phyloP scores from a whole-genome alignment of 2,113 vertebrate genomes.

The Crotalus tigris region DNA sequence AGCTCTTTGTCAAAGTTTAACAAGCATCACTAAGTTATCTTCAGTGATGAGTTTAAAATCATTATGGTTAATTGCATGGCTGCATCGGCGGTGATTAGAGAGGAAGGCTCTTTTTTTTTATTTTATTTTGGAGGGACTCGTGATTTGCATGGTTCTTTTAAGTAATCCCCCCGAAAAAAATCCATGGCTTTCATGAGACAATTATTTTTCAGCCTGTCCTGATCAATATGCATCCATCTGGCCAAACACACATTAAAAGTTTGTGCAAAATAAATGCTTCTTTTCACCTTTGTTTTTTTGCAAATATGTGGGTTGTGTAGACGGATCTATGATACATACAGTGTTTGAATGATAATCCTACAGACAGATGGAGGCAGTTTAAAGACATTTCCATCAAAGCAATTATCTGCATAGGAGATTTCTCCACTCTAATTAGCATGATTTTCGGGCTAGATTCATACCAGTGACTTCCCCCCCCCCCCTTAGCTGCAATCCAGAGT shows the following conservation, averaged over 20 bases:
- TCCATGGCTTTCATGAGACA: neutral
- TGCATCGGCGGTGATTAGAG: neutral
- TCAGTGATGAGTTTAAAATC: neutral
- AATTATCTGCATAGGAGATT: neutral
- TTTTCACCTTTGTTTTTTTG: neutral
- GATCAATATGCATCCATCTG: neutral
- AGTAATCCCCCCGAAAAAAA: neutral
- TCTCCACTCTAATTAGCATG: neutral
- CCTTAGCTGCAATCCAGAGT: neutral
- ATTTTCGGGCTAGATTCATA: neutral
- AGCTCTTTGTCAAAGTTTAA: neutral
- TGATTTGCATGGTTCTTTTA: neutral
- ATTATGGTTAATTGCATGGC: neutral
- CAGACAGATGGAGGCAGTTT: neutral
- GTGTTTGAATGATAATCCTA: neutral
- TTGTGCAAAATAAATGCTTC: neutral
- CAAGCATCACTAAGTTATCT: neutral
- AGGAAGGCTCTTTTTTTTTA: too few relatives aligned
- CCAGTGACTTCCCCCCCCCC: fast-evolving
- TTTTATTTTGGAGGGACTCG: neutral
- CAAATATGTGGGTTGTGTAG: neutral
- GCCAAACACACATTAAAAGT: neutral
- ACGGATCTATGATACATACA: neutral
- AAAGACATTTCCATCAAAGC: neutral
- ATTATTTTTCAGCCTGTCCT: neutral